phyloP scores from a whole-genome alignment of 2,888 invertebrate species.

The Lochmaea crataegi region DNA sequence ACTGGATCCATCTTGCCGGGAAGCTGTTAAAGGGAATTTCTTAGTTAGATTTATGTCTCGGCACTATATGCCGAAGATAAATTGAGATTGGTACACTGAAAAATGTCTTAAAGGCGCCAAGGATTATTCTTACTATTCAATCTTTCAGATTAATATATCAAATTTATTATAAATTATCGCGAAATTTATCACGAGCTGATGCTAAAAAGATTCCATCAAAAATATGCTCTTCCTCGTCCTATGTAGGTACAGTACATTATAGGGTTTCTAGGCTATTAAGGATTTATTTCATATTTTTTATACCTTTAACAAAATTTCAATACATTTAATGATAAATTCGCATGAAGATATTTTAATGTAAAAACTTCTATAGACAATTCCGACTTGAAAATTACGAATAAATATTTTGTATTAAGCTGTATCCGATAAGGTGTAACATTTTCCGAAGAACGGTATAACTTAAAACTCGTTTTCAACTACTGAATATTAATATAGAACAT shows the following conservation, averaged over 20 bases:
- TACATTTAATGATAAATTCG: no score
- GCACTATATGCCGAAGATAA: conserved; percentile 15
- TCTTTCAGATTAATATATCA: not conserved
- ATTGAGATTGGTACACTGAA: conserved; percentile 14
- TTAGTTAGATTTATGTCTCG: conserved; percentile 23
- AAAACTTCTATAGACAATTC: not conserved
- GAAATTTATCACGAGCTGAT: no score
- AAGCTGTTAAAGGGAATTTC: conserved; percentile 26
- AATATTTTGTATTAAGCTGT: not conserved
- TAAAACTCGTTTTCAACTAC: conserved; percentile 3
- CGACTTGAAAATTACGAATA: not conserved
- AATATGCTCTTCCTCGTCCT: no score
- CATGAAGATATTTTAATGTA: no score
- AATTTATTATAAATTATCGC: not conserved
- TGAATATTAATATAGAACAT: conserved; percentile 15
- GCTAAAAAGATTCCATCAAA: not conserved
- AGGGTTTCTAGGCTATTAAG: no score
- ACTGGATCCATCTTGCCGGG: conserved; percentile 26
- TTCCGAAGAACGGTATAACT: not conserved
- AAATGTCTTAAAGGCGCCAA: not conserved
- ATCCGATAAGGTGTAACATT: not conserved
- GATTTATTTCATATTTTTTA: no score
- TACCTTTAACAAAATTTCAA: no score
- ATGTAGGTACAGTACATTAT: no score
- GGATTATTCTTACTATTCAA: not conserved